Conservation (phyloP, 2,797 vertebrate genomes). For the Diceros bicornis region DNA sequence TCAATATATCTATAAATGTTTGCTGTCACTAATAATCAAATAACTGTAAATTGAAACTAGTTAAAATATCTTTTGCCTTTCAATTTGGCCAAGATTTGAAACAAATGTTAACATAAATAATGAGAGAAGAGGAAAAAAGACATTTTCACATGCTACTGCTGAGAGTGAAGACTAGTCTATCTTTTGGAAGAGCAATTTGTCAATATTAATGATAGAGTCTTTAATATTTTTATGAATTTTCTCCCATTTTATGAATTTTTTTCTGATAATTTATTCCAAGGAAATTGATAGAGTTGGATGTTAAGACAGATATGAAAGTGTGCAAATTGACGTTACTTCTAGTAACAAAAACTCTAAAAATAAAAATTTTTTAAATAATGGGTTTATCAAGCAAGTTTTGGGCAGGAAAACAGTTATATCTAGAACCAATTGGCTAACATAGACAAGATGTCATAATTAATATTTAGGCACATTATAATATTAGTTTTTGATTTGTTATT, state of each 20-base stretch:
- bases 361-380: not conserved
- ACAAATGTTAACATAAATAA: not conserved
- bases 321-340: not conserved
- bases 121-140: not conserved
- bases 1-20: not conserved
- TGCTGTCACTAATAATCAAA: not conserved
- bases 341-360: not conserved
- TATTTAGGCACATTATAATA: not conserved
- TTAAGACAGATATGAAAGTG: not conserved
- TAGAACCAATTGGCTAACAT: not conserved
- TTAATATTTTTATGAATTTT: slow-evolving; percentile 10
- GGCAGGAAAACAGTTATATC: not conserved
- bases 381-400: not conserved
- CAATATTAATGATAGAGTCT: not conserved
- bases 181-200: not conserved
- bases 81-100: not conserved
- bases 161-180: not conserved
- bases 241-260: not conserved
- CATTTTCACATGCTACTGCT: not conserved
- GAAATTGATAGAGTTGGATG: not conserved
- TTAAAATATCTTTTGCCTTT: not conserved
- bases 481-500: not conserved
- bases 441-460: not conserved
- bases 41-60: not conserved
- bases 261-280: not conserved